Conservation (phyloP, 2,113 vertebrate genomes). For the Uria lomvia region DNA sequence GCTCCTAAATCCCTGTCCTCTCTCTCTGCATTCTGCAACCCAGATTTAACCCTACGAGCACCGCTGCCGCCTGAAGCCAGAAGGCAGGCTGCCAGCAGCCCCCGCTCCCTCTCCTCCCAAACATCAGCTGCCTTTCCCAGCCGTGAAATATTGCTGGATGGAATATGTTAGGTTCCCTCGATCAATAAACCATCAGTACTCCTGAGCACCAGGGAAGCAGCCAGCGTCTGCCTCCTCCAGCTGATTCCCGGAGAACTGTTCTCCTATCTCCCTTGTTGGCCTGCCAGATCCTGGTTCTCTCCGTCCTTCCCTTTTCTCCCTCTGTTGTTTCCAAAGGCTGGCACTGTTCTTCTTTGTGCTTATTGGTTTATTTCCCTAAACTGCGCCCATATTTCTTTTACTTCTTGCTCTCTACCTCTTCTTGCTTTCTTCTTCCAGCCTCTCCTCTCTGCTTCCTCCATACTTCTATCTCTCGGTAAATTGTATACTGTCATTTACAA, state of each 20-base stretch:
- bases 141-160: background rate
- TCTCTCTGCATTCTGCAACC: background rate
- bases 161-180: background rate
- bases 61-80: background rate
- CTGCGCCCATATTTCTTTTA: background rate
- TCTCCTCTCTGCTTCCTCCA: background rate
- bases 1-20: background rate
- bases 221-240: background rate
- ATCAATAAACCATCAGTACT: slow-evolving; percentile 17
- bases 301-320: background rate
- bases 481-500: background rate
- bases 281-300: background rate
- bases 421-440: background rate
- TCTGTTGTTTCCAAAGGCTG: background rate
- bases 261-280: background rate
- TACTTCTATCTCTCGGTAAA: background rate
- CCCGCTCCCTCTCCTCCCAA: background rate
- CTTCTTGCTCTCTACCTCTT: background rate
- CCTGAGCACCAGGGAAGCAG: background rate
- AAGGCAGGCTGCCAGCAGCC: background rate
- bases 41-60: background rate
- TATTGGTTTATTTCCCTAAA: background rate
- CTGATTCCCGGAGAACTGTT: background rate
- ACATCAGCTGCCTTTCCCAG: background rate
- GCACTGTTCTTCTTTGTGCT: background rate